Conservation (phyloP, 2,113 vertebrate genomes). For the Leucoraja erinaceus region DNA sequence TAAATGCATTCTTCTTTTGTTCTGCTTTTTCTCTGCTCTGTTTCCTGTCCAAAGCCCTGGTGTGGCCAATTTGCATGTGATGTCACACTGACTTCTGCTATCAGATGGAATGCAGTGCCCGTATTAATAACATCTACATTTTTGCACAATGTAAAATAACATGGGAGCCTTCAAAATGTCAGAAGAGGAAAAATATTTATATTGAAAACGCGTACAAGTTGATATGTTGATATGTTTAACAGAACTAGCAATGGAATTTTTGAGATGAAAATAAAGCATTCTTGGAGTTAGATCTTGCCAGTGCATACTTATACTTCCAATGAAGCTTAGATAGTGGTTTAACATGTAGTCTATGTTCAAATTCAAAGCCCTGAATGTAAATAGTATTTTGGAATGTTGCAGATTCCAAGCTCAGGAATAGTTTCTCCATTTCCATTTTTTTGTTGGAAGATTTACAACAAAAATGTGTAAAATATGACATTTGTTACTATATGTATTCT, state of each 20-base stretch:
- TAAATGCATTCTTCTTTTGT: not conserved
- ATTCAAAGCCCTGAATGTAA: not conserved
- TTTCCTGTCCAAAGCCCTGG: not conserved
- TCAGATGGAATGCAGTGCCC: not conserved
- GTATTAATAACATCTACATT: not conserved
- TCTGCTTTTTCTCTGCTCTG: not conserved
- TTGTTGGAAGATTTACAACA: not conserved
- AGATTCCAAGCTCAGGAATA: conserved; percentile 2
- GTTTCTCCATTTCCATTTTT: not conserved
- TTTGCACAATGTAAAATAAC: not conserved
- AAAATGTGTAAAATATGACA: not conserved
- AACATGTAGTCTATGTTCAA: not conserved
- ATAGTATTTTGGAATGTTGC: not conserved
- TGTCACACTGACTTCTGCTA: not conserved
- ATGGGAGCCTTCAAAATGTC: not conserved
- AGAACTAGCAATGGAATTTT: not conserved
- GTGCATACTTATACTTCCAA: not conserved
- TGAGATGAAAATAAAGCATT: not conserved
- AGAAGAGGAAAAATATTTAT: not conserved
- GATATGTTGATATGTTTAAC: not conserved
- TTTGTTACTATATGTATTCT: not conserved
- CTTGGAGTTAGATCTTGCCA: not conserved
- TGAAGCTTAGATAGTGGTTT: too few species aligned
- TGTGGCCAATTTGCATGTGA: not conserved
- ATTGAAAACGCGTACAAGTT: not conserved